Evolutionary conservation across 2,797 vertebrate genomes (phyloP).

Genomic region (Merluccius polli): DNA sequence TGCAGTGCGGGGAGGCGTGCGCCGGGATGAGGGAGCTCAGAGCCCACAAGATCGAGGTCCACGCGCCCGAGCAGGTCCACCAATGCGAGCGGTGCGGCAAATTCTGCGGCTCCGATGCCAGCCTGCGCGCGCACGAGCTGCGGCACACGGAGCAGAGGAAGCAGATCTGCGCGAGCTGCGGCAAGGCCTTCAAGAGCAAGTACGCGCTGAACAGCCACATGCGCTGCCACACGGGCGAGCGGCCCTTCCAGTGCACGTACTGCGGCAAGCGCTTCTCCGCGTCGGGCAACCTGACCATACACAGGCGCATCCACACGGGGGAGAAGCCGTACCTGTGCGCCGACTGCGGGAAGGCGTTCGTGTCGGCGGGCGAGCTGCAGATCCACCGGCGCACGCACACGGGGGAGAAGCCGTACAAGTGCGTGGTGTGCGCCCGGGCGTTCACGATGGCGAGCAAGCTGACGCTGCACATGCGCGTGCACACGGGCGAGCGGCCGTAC

Average conservation of each 20-base stretch:
- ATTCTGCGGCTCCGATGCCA: constrained; percentile 36
- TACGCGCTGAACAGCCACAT: constrained; percentile 43
- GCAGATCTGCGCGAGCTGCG: constrained; percentile 39
- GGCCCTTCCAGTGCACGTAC: constrained; percentile 52
- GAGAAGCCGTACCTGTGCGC: constrained; percentile 53
- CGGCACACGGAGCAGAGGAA: constrained; percentile 46
- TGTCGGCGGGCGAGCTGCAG: constrained; percentile 52
- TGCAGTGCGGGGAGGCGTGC: constrained; percentile 39
- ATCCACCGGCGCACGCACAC: constrained; percentile 58
- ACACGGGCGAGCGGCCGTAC: constrained; percentile 52
- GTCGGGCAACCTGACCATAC: constrained; percentile 50
- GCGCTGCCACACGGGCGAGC: constrained; percentile 55
- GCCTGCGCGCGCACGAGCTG: constrained; percentile 38
- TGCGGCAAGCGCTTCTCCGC: constrained; percentile 50
- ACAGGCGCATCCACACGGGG: constrained; percentile 50
- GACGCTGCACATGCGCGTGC: constrained; percentile 49
- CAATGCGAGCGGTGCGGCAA: constrained; percentile 49
- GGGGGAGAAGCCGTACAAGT: constrained; percentile 52
- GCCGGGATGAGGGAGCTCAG: constrained; percentile 46
- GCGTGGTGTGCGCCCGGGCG: constrained; percentile 35
- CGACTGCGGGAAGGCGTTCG: constrained; percentile 49
- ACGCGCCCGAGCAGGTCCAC: constrained; percentile 32
- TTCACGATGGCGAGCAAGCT: constrained; percentile 53
- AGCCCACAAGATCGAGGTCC: constrained; percentile 40
- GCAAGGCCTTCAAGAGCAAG: constrained; percentile 50